Percentiles rank a stretch among this genome's conserved stretches.
Conservation (phyloP, 2,797 vertebrate species). For the Sus cebifrons region DNA sequence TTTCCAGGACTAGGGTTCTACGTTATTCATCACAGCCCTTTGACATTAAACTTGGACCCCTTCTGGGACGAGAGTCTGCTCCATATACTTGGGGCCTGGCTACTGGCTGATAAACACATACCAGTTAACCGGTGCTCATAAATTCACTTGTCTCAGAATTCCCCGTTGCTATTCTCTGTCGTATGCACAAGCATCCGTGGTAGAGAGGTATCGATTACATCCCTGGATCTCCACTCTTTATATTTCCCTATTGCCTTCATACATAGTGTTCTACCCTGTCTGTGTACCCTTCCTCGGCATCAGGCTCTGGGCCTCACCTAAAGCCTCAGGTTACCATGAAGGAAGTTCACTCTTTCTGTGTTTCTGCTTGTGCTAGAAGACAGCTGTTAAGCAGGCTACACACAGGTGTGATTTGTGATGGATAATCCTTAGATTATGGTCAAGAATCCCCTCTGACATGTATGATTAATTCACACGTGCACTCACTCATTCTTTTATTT, state of each 20-base stretch:
- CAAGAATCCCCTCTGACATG: neutral
- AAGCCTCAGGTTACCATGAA: neutral
- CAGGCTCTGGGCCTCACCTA: neutral
- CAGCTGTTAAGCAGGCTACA: neutral
- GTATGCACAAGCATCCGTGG: neutral
- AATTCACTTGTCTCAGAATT: neutral
- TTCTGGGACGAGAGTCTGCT: neutral
- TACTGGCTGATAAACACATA: neutral
- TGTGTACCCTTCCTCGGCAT: neutral
- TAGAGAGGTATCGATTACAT: neutral
- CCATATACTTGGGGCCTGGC: neutral
- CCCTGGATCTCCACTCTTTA: neutral
- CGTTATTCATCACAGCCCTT: neutral
- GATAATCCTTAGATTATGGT: neutral
- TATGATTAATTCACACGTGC: neutral
- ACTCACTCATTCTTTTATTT: slow-evolving; percentile 10
- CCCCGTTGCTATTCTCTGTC: neutral
- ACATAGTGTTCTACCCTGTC: neutral
- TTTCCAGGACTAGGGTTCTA: neutral
- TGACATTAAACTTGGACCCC: neutral
- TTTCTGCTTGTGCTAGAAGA: neutral
- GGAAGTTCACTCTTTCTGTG: neutral
- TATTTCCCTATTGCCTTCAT: neutral
- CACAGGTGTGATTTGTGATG: neutral
- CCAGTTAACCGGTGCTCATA: neutral